Base-by-base conservation (phyloP, 2,888 invertebrate genomes). In the Pseudeuparius sepicola region DNA sequence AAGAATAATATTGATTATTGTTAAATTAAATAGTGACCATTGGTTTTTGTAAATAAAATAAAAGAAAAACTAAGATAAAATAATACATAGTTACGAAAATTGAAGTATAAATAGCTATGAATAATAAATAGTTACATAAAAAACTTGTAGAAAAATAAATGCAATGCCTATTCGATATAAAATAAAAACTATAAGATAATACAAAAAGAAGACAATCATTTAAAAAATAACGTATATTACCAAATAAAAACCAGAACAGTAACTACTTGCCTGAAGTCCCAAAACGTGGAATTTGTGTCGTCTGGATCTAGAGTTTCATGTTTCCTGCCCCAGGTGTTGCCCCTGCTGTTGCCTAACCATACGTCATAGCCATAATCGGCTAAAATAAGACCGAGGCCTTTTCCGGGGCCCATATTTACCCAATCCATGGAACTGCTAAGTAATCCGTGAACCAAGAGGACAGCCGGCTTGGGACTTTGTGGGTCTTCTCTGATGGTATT, bases 191-290 rank as follows among this genome's bases (percentile, higher is more conserved):
- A n/a, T n/a, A n/a, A n/a, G n/a, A n/a, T n/a, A n/a, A n/a, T n/a
- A n/a, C n/a, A n/a, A n/a, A n/a, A n/a, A n/a, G n/a, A n/a, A n/a
- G n/a, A n/a, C n/a, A n/a, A n/a, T n/a, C n/a, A n/a, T n/a, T n/a
- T n/a, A n/a, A n/a, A n/a, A n/a, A n/a, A n/a, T n/a, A n/a, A n/a
- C n/a, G n/a, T n/a, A n/a, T n/a, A n/a, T n/a, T n/a, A n/a, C n/a
- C n/a, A n/a, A n/a, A n/a, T n/a, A n/a, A n/a, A n/a, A n/a, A n/a
- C n/a, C n/a, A n/a, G n/a, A n/a, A n/a, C n/a, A n/a, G n/a, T n/a
- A n/a, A n/a, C n/a, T n/a, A 26, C 5, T 10, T 31, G 13, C 6
- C 57, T 58, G 52, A 75, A 80, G 28, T 66, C 54, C 79, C 78
- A 36, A 24, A 36, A 36, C 29, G 3, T 25, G 4, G 12, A 4